Evolutionary conservation across 2,113 vertebrate species (phyloP).

Genomic region (Xiphophorus couchianus): DNA sequence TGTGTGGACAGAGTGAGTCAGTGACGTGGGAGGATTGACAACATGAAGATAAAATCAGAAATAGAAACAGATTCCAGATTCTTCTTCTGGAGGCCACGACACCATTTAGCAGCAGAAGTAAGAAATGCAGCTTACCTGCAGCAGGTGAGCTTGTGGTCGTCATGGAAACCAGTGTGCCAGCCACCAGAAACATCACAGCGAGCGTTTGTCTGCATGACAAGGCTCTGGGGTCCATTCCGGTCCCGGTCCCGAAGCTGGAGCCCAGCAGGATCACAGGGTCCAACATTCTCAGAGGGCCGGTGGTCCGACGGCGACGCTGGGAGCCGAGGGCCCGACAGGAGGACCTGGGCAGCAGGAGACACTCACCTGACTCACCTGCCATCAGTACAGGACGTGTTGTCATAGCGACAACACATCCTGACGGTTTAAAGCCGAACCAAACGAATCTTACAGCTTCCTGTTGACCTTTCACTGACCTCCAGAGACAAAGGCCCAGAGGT

Average conservation of each 20-base stretch:
- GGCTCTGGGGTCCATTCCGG: slow-evolving; percentile 43
- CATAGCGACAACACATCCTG: too few species aligned
- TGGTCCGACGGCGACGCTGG: background rate
- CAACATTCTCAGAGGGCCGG: slow-evolving; percentile 49
- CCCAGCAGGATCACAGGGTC: slow-evolving; percentile 43
- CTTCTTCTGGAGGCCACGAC: background rate
- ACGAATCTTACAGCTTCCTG: too few species aligned
- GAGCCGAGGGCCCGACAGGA: slow-evolving; percentile 32
- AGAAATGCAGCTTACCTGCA: slow-evolving; percentile 59
- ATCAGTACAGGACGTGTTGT: too few species aligned
- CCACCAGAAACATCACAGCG: slow-evolving; percentile 47
- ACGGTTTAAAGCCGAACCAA: too few species aligned
- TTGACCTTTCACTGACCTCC: too few species aligned
- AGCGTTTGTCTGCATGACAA: slow-evolving; percentile 24
- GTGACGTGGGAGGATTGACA: slow-evolving; percentile 26
- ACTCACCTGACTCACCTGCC: background rate
- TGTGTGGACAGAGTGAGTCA: slow-evolving; percentile 24
- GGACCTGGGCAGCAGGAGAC: slow-evolving; percentile 39
- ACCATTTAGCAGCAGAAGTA: background rate
- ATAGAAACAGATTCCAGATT: background rate
- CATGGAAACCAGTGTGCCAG: slow-evolving; percentile 59
- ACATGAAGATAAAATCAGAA: slow-evolving; percentile 13
- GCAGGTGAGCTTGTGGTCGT: slow-evolving; percentile 61
- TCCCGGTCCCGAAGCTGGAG: slow-evolving; percentile 20
- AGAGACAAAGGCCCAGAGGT: too few species aligned